Evolutionary conservation across 2,797 vertebrate species (phyloP).

Genomic region (Anguilla megastoma): DNA sequence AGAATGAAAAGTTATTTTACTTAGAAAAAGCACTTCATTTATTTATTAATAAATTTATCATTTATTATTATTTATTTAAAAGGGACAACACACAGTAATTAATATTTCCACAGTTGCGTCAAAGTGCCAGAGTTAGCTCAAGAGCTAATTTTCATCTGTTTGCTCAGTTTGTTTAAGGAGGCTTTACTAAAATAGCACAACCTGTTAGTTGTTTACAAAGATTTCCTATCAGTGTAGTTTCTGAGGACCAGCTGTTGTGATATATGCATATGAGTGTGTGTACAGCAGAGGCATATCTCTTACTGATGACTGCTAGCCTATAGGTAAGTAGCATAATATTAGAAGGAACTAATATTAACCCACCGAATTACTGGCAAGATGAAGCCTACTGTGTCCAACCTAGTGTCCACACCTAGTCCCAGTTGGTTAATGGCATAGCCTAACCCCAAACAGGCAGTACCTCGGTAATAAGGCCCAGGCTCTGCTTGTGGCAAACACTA

Average conservation of each 20-base stretch:
- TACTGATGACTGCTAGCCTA: neutral
- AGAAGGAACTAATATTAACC: neutral
- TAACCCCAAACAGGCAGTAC: neutral
- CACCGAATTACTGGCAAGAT: neutral
- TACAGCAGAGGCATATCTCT: neutral
- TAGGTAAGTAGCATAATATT: neutral
- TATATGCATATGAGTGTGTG: neutral
- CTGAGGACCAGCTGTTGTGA: slow-evolving; percentile 19
- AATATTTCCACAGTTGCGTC: too few relatives aligned
- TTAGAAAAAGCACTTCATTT: slow-evolving; percentile 37
- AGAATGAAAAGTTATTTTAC: slow-evolving; percentile 47
- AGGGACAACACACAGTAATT: too few relatives aligned
- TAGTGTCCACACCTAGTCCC: neutral
- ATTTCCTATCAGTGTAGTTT: slow-evolving; percentile 18
- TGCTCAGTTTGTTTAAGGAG: slow-evolving; percentile 13
- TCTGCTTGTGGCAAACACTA: neutral
- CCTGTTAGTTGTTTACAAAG: slow-evolving; percentile 15
- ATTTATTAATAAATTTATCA: too few relatives aligned
- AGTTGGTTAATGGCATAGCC: neutral
- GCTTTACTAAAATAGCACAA: slow-evolving; percentile 27
- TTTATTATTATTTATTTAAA: neutral
- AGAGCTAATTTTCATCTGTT: neutral
- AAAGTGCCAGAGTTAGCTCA: too few relatives aligned
- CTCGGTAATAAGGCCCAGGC: neutral
- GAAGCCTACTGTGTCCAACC: neutral